A percentile compares a stretch with the other conserved stretches of the same genome.
These are phyloP conservation scores for Steinernema feltiae DNA, from an alignment of 1,140 invertebrate species.

Conservation along the genomic window DNA sequence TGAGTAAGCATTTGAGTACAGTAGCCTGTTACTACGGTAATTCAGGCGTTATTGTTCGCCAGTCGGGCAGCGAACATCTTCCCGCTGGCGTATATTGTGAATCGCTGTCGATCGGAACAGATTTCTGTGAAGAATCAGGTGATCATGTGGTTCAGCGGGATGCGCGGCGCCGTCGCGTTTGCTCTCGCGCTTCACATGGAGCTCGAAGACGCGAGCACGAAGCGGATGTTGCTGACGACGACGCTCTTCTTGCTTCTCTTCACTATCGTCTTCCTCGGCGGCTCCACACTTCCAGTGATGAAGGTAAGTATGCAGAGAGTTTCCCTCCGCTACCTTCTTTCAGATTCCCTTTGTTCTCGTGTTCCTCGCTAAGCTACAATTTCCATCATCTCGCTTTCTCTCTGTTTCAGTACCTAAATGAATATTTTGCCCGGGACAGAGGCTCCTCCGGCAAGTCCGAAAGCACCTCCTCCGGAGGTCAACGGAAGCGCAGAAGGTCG, in stretches of 20 bases:
- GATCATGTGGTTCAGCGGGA: slow-evolving; percentile 97
- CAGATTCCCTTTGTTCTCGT: background rate
- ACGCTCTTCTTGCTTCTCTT: slow-evolving; percentile 93
- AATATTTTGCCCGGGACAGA: slow-evolving; percentile 40
- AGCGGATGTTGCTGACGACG: slow-evolving; percentile 90
- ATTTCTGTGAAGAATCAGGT: slow-evolving; percentile 98
- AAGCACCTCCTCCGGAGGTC: slow-evolving; percentile 12
- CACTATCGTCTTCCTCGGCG: slow-evolving; percentile 86
- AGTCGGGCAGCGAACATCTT: slow-evolving; percentile 94
- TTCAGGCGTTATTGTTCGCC: slow-evolving; percentile 73
- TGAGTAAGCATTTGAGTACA: slow-evolving; percentile 57
- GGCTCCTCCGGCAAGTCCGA: slow-evolving; percentile 12
- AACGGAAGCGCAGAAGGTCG: background rate
- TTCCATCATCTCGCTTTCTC: slow-evolving; percentile 16
- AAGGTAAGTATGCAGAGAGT: slow-evolving; percentile 65
- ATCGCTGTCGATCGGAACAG: slow-evolving; percentile 84
- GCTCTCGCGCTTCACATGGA: slow-evolving; percentile 90
- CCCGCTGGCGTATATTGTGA: slow-evolving; percentile 82
- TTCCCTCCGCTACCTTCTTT: background rate
- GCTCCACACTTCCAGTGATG: slow-evolving; percentile 89
- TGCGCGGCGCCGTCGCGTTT: slow-evolving; percentile 91
- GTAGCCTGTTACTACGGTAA: background rate
- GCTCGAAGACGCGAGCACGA: slow-evolving; percentile 77
- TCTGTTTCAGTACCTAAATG: slow-evolving; percentile 31
- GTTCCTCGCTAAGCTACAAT: background rate